phyloP scores from a whole-genome alignment of 2,888 invertebrate genomes.

The Iselma pallidipennis region DNA sequence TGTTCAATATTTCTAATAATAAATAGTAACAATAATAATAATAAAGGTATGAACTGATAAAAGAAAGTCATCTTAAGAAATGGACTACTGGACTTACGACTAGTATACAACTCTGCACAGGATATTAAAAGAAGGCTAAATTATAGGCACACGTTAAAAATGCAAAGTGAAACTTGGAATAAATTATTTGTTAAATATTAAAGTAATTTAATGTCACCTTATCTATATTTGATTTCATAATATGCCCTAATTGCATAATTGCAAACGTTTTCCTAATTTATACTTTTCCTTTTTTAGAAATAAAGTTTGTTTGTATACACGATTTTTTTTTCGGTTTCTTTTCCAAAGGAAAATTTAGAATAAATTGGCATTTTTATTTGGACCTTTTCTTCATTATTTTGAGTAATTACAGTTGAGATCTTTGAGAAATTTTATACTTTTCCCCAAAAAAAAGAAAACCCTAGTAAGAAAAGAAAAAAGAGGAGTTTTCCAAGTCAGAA shows the following conservation, averaged over 20 bases:
- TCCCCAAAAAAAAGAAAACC: not conserved
- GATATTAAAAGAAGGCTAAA: not conserved
- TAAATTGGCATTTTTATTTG: too few relatives aligned
- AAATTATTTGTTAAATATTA: not conserved
- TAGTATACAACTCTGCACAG: too few relatives aligned
- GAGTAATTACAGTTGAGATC: not conserved
- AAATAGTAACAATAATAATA: not conserved
- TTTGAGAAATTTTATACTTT: not conserved
- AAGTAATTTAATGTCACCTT: slow-evolving; percentile 2
- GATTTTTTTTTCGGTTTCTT: too few relatives aligned
- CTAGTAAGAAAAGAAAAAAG: not conserved
- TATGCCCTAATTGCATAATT: not conserved
- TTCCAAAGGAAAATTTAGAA: too few relatives aligned
- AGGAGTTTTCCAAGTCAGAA: not conserved
- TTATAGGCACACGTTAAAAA: not conserved
- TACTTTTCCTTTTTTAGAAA: not conserved
- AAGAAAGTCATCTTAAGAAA: not conserved
- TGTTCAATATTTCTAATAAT: not conserved
- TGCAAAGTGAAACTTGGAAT: not conserved
- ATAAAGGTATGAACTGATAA: not conserved
- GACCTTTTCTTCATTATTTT: not conserved
- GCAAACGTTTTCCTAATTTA: not conserved
- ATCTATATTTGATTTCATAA: slow-evolving; percentile 1
- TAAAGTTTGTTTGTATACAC: not conserved
- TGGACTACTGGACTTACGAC: too few relatives aligned